Evolutionary conservation across 2,113 vertebrate species (phyloP), one percentile per base, ranked within the genome.

Genomic region (Noctilio leporinus): DNA sequence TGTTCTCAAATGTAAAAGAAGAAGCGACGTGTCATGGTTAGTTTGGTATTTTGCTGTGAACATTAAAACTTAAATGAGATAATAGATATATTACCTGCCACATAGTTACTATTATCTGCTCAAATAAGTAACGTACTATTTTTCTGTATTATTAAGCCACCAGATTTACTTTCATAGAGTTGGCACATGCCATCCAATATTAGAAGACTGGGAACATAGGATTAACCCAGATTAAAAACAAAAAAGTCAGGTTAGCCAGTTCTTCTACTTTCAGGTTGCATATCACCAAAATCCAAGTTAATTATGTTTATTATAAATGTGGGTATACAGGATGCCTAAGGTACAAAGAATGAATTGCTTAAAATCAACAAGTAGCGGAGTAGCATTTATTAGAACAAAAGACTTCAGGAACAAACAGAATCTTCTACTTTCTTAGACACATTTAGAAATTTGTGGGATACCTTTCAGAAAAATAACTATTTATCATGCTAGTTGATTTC

Each of bases 1-100:
- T 76, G 65, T 94, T 86, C 43, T 77, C 49, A 70, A 69, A 53
- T 65, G 10, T 70, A 84, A 65, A 96, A 33, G 57, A 6, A 59
- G 19, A 86, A 77, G 20, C 47, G 6, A 30, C 0, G 33, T 35
- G 33, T 26, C 38, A 84, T 62, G 45, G 73, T 69, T 82, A 88
- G 89, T 17, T 26, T 94, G 62, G 45, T 43, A 88, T 28, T 96
- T 81, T 64, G 47, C 73, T 69, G 22, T 95, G 75, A 96, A 28
- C 94, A 45, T 93, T 70, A 89, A 82, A 83, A 70, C 62, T 72
- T 30, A 93, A 88, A 17, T 67, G 24, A 81, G 4, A 70, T 26
- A 59, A 43, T 40, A 24, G 38, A 75, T 45, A 28, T 53, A 59
- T 47, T 69, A 92, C 4, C 24, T 76, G 15, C 30, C 11, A 57